phyloP scores from a whole-genome alignment of 1,140 invertebrate genomes.

The Acromyrmex heyeri region DNA sequence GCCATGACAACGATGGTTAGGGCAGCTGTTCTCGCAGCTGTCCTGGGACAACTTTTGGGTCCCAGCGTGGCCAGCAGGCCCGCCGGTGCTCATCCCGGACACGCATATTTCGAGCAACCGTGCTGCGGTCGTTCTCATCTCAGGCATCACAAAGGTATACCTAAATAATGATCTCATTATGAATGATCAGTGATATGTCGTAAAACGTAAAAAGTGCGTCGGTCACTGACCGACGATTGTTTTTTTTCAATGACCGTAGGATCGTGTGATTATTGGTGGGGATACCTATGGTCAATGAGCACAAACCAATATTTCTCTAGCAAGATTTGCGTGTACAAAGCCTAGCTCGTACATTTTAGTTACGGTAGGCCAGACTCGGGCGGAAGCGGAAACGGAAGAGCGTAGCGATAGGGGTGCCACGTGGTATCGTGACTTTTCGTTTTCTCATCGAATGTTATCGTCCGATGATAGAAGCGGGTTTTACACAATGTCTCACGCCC shows the following conservation, averaged over 20 bases:
- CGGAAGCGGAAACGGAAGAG: slow-evolving; percentile 54
- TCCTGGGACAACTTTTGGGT: slow-evolving; percentile 80
- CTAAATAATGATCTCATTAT: background rate
- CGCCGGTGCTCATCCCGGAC: slow-evolving; percentile 84
- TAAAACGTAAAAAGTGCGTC: background rate
- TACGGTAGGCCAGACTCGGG: slow-evolving; percentile 38
- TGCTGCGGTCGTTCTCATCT: slow-evolving; percentile 85
- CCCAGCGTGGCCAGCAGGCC: slow-evolving; percentile 80
- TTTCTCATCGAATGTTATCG: slow-evolving; percentile 30
- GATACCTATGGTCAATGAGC: background rate
- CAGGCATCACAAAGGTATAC: slow-evolving; percentile 85
- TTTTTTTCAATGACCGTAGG: background rate
- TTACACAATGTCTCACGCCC: background rate
- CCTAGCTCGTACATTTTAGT: background rate
- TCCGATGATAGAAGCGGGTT: background rate
- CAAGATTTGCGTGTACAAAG: background rate
- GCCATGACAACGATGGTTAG: slow-evolving; percentile 80
- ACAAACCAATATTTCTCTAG: background rate
- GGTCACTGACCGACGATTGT: background rate
- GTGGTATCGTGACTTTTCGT: slow-evolving; percentile 47
- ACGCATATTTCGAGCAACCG: slow-evolving; percentile 86
- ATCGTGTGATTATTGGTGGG: slow-evolving; percentile 5
- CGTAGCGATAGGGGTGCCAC: slow-evolving; percentile 41
- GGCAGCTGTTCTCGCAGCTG: slow-evolving; percentile 85
- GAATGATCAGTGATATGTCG: background rate